Conservation (phyloP, 2,113 vertebrate species). For the Sylvietta virens region DNA sequence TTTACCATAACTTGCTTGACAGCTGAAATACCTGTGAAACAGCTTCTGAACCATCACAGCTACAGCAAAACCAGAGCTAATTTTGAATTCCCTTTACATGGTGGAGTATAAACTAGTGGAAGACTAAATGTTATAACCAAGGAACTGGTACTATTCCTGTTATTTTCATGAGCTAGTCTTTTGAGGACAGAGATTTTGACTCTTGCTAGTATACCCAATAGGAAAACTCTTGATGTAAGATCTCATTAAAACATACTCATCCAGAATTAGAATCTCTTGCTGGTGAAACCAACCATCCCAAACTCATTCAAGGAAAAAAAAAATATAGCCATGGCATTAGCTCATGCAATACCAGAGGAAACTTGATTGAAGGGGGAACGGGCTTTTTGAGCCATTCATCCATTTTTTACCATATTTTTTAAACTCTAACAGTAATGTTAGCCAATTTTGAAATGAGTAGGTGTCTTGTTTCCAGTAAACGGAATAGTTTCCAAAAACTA, state of each 20-base stretch:
- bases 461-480: neutral
- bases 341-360: neutral
- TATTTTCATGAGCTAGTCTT: neutral
- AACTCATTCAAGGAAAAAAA: neutral
- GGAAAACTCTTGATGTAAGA: neutral
- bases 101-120: accelerated
- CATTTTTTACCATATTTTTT: neutral
- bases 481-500: neutral
- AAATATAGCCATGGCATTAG: neutral
- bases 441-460: neutral
- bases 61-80: neutral
- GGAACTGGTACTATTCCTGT: neutral
- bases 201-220: neutral
- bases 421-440: neutral
- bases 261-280: neutral
- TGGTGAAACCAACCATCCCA: neutral
- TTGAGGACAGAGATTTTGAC: neutral
- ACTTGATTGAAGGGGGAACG: neutral
- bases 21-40: neutral
- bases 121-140: neutral
- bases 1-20: neutral
- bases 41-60: neutral
- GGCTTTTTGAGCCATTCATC: neutral
- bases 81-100: neutral
- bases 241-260: neutral